Base-by-base conservation (phyloP, 2,797 vertebrate genomes). In the Knipowitschia caucasica region DNA sequence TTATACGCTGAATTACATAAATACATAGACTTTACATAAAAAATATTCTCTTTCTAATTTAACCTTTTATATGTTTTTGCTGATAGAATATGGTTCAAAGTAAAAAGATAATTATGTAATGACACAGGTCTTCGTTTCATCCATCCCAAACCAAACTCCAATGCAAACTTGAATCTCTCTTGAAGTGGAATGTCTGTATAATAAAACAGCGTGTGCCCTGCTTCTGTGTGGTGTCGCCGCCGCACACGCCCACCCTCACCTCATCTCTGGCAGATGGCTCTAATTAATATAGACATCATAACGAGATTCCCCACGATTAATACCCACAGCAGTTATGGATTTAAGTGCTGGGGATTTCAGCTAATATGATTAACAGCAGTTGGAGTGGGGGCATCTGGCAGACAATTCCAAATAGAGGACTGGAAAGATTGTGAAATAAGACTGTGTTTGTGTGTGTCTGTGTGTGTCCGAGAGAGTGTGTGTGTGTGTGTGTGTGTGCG, bases 261-360 rank as follows among this genome's bases (percentile, higher is more conserved):
- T 55, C 60, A 49, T 70, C 62, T 47, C 73, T 64, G 73, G 80
- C 90, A 90, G 89, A 90, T 91, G 87, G 89, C 71, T 87, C 78
- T 84, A 83, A 91, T 90, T 89, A 90, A 86, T 86, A 80, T 70
- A 86, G 84, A 86, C 82, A 79, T 77, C 83, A 89, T 89, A 89
- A 91, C 82, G 59, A 86, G 88, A 90, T 90, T 89, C 83, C 73
- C 71, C 24, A 74, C 62, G 77, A 90, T 90, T 90, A 90, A 90
- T 88, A 88, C 75, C 59, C 75, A 71, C 78, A 86, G 82, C 85
- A 88, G 85, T 89, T 89, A 88, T 88, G 84, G 87, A 88, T 89
- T 90, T 87, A 83, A 86, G 82, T 88, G 83, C 78, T 64, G 45
- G 78, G 75, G 84, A 88, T 86, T 89, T 75, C 69, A 85, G 76